These are phyloP conservation scores for Salticus scenicus DNA, from an alignment of 2,888 invertebrate genomes.

Conservation along the genomic window DNA sequence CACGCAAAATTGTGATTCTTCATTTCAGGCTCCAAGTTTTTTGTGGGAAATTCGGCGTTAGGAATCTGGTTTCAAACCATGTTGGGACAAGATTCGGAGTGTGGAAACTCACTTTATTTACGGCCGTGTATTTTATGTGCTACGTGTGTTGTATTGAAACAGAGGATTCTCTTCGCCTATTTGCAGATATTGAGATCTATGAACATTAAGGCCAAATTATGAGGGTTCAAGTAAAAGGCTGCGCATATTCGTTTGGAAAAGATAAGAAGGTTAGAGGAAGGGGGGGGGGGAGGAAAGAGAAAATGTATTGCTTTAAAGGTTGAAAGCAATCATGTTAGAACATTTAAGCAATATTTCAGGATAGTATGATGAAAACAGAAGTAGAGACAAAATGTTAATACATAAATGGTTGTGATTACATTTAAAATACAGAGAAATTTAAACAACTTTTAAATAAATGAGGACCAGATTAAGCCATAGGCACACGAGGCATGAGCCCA, in stretches of 20 bases:
- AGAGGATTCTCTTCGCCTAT: neutral
- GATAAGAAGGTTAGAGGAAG: neutral
- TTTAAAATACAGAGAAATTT: too few relatives aligned
- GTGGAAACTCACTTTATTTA: slow-evolving; percentile 22
- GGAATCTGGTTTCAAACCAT: slow-evolving; percentile 8
- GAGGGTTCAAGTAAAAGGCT: slow-evolving; percentile 5
- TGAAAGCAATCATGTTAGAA: neutral
- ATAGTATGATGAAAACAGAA: neutral
- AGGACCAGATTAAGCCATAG: too few relatives aligned
- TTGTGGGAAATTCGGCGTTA: slow-evolving; percentile 27
- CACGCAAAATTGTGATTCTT: slow-evolving; percentile 30
- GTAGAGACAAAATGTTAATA: neutral
- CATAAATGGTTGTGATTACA: too few relatives aligned
- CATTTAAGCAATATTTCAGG: neutral
- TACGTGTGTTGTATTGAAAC: slow-evolving; percentile 17
- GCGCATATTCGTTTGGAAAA: neutral
- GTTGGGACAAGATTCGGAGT: neutral
- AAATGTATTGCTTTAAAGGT: neutral
- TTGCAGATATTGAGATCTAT: neutral
- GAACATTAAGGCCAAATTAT: neutral
- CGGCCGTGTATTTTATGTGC: slow-evolving; percentile 2
- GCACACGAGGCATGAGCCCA: too few relatives aligned
- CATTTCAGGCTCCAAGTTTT: slow-evolving; percentile 8
- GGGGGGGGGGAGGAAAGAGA: neutral
- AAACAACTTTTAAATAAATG: too few relatives aligned